A percentile compares a stretch with the other conserved stretches of the same genome.
Evolutionary conservation across 2,888 invertebrate genomes (phyloP).

Genomic region (Lycia hirtaria): DNA sequence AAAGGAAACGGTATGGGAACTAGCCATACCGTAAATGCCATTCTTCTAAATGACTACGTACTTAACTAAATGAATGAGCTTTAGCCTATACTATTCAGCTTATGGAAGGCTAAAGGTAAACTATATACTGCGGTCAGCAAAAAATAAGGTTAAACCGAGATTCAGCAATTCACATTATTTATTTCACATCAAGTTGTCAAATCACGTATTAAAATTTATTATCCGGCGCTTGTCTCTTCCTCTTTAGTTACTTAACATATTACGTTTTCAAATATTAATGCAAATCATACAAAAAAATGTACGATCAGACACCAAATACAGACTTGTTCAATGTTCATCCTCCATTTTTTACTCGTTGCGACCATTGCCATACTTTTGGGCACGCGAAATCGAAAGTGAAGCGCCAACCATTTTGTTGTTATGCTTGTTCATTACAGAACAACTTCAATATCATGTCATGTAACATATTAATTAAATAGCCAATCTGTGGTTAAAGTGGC

Average conservation of each 20-base stretch:
- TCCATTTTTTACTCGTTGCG: conserved; percentile 25
- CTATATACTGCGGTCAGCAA: background rate
- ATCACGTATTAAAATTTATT: background rate
- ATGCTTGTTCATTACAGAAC: conserved; percentile 34
- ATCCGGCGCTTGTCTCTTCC: background rate
- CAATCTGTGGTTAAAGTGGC: conserved; percentile 32
- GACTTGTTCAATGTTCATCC: conserved; percentile 25
- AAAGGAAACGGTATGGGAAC: no score
- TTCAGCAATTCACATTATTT: background rate
- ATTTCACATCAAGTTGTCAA: background rate
- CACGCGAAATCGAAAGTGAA: conserved; percentile 49
- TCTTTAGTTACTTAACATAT: conserved; percentile 3
- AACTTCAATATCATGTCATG: conserved; percentile 40
- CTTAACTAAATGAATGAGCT: conserved; percentile 6
- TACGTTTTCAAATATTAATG: background rate
- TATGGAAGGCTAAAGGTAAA: conserved; percentile 4
- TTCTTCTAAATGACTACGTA: conserved; percentile 6
- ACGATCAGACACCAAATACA: conserved; percentile 32
- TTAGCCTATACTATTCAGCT: conserved; percentile 9
- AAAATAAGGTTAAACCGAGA: no score
- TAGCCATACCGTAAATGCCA: no score
- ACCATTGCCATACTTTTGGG: conserved; percentile 28
- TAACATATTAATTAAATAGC: conserved; percentile 42
- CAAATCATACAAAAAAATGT: conserved; percentile 17
- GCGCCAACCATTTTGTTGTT: conserved; percentile 31